phyloP scores from a whole-genome alignment of 2,888 invertebrate species.

The Sarcophaga variegata region DNA sequence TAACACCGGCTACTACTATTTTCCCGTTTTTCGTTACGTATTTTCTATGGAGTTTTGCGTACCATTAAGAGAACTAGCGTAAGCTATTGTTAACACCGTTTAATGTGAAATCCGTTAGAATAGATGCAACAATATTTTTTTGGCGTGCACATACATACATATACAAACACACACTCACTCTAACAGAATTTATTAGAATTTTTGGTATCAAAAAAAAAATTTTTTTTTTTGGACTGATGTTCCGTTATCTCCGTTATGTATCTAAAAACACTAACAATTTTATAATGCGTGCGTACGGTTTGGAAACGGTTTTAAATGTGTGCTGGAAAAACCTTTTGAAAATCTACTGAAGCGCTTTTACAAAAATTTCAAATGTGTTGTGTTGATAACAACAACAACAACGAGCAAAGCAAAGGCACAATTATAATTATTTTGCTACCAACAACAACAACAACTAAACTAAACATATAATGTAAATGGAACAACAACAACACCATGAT shows the following conservation, averaged over 20 bases:
- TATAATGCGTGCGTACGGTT: constrained; percentile 62
- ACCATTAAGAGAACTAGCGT: not conserved
- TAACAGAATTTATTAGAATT: not conserved
- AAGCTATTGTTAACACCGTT: not conserved
- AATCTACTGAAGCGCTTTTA: constrained; percentile 58
- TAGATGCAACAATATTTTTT: not conserved
- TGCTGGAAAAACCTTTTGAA: constrained; percentile 64
- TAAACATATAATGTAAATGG: too few relatives aligned
- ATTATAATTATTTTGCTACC: constrained; percentile 52
- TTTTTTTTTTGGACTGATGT: not conserved
- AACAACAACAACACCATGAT: not conserved
- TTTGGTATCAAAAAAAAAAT: constrained; percentile 35
- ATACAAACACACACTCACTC: not conserved
- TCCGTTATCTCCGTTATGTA: not conserved
- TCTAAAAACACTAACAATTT: not conserved
- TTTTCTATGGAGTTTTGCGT: constrained; percentile 12
- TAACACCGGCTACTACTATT: constrained; percentile 46
- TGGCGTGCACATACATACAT: not conserved
- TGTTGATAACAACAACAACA: constrained; percentile 55
- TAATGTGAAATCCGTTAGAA: not conserved
- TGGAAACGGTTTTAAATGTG: constrained; percentile 63
- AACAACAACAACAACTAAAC: constrained; percentile 25
- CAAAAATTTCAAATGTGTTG: constrained; percentile 61
- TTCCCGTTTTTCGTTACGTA: not conserved
- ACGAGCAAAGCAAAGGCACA: not conserved